phyloP scores from a whole-genome alignment of 2,888 invertebrate genomes.

The Zeuzera pyrina region DNA sequence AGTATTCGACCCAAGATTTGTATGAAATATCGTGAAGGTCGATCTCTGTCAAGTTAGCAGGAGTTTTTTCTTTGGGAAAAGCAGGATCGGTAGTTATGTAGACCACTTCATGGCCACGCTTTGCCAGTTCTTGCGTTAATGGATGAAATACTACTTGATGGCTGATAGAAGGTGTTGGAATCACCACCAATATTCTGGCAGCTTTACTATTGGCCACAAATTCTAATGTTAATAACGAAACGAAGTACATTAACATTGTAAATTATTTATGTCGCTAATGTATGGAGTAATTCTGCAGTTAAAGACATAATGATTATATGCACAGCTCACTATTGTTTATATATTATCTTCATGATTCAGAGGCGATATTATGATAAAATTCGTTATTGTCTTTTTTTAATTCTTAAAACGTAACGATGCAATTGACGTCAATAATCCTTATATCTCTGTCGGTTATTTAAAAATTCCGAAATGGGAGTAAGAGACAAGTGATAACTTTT shows the following conservation, averaged over 20 bases:
- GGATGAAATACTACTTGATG: slow-evolving; percentile 36
- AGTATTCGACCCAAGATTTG: slow-evolving; percentile 17
- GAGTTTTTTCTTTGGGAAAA: slow-evolving; percentile 26
- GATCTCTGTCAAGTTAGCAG: slow-evolving; percentile 36
- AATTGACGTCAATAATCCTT: too few species aligned
- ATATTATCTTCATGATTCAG: too few species aligned
- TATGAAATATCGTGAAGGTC: slow-evolving; percentile 38
- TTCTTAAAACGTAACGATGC: too few species aligned
- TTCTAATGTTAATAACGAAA: not conserved
- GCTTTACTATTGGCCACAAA: not conserved
- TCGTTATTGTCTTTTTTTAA: too few species aligned
- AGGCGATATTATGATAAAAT: too few species aligned
- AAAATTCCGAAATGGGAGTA: too few species aligned
- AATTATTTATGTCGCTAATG: not conserved
- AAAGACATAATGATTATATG: too few species aligned
- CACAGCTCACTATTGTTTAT: too few species aligned
- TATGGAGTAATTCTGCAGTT: too few species aligned
- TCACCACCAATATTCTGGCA: slow-evolving; percentile 4
- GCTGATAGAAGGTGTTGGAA: slow-evolving; percentile 19
- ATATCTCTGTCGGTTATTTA: too few species aligned
- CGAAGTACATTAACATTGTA: not conserved
- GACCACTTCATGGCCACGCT: slow-evolving; percentile 42
- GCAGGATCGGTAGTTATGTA: slow-evolving; percentile 37
- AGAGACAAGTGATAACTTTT: too few species aligned
- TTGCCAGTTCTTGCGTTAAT: slow-evolving; percentile 32